These are phyloP conservation scores for Amblyopsis rosae DNA, from an alignment of 2,113 vertebrate genomes.

Conservation along the genomic window DNA sequence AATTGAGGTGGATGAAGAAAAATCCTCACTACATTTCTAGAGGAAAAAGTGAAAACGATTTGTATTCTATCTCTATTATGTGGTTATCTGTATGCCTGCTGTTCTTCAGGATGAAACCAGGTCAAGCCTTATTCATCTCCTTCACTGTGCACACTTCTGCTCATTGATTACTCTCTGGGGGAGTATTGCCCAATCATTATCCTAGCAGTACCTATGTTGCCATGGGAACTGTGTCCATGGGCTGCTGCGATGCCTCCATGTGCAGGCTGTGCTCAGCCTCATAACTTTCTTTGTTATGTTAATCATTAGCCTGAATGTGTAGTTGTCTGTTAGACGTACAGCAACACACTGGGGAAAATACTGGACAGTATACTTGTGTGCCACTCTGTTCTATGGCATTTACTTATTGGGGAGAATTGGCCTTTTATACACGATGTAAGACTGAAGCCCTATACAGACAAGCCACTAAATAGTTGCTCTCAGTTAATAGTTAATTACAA, in stretches of 20 bases:
- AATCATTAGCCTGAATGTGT: conserved; percentile 27
- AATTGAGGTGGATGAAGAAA: background rate
- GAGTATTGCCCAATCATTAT: conserved; percentile 15
- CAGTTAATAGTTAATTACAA: background rate
- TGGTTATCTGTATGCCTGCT: background rate
- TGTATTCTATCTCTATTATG: background rate
- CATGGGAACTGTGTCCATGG: conserved; percentile 57
- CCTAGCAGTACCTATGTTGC: conserved; percentile 51
- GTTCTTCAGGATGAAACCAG: background rate
- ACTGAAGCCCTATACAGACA: background rate
- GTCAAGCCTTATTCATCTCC: conserved; percentile 5
- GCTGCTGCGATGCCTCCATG: conserved; percentile 25
- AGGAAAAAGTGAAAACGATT: background rate
- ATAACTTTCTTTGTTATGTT: conserved; percentile 48
- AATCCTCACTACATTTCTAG: background rate
- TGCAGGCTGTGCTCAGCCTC: conserved; percentile 24
- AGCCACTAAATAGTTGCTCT: background rate
- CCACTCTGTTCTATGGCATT: background rate
- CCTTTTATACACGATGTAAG: background rate
- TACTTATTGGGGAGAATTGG: background rate
- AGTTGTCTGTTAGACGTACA: background rate
- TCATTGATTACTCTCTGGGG: conserved; percentile 28
- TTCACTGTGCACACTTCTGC: background rate
- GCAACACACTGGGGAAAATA: background rate
- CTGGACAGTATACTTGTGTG: background rate